A percentile compares a stretch with the other conserved stretches of the same genome.
These are phyloP conservation scores for Entelurus aequoreus DNA, from an alignment of 2,113 vertebrate species.

Conservation along the genomic window DNA sequence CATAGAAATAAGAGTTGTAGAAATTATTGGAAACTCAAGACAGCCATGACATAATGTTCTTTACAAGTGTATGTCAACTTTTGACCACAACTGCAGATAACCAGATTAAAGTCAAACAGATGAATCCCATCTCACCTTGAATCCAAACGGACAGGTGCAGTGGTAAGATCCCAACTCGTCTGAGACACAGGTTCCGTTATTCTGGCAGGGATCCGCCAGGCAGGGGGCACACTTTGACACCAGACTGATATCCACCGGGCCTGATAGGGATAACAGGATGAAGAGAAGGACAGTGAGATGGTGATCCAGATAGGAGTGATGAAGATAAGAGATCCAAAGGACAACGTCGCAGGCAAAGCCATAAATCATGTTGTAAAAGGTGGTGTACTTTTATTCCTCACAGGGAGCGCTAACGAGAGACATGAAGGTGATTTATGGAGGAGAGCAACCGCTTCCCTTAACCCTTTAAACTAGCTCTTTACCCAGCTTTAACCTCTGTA, in stretches of 20 bases:
- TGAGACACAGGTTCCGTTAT: constrained; percentile 87
- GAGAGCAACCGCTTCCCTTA: too few species aligned
- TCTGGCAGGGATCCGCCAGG: constrained; percentile 84
- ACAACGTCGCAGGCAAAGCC: constrained; percentile 1
- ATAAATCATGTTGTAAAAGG: constrained; percentile 9
- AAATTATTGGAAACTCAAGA: too few species aligned
- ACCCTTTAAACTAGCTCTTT: too few species aligned
- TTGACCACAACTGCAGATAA: neutral
- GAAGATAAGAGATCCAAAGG: constrained; percentile 4
- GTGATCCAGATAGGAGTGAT: neutral
- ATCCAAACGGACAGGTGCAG: constrained; percentile 88
- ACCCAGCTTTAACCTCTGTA: too few species aligned
- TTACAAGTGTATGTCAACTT: too few species aligned
- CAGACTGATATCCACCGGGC: constrained; percentile 79
- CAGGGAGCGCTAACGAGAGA: too few species aligned
- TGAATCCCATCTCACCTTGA: constrained; percentile 78
- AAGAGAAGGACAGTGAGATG: neutral
- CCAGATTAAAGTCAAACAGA: too few species aligned
- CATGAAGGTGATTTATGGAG: too few species aligned
- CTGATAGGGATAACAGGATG: constrained; percentile 57
- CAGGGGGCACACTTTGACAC: constrained; percentile 91
- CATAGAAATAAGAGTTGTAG: too few species aligned
- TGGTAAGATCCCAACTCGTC: constrained; percentile 79
- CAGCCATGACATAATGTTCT: too few species aligned
- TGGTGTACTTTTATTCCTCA: neutral